These are phyloP conservation scores for Callaeas wilsoni DNA, from an alignment of 2,113 vertebrate genomes.

Conservation along the genomic window DNA sequence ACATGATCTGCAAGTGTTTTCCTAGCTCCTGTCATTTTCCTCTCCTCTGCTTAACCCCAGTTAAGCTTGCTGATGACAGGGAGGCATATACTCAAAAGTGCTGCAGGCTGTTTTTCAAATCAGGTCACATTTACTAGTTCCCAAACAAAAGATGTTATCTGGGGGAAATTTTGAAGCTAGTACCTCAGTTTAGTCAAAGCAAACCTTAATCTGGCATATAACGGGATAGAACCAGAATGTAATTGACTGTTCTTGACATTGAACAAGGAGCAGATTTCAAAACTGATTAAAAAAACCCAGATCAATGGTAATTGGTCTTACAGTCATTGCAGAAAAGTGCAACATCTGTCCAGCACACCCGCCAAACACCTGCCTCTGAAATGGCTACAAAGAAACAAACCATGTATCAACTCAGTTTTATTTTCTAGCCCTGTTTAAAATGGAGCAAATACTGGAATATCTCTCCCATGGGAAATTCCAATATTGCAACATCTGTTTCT, in stretches of 20 bases:
- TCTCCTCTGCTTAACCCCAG: not conserved
- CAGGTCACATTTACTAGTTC: not conserved
- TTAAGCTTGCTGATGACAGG: not conserved
- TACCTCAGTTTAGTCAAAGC: not conserved
- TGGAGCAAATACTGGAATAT: constrained; percentile 5
- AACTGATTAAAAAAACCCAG: not conserved
- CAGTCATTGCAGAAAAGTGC: not conserved
- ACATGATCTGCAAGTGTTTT: not conserved
- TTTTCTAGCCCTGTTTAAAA: constrained; percentile 19
- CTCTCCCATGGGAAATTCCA: constrained; percentile 20
- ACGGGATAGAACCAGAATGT: not conserved
- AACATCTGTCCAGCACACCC: not conserved
- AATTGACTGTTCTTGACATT: not conserved
- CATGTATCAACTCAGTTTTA: constrained; percentile 23
- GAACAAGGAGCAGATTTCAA: not conserved
- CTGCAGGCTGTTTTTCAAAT: not conserved
- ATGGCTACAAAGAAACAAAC: not conserved
- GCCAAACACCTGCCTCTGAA: constrained; percentile 7
- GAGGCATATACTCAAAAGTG: not conserved
- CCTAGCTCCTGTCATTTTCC: not conserved
- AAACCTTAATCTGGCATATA: not conserved
- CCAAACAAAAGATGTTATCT: not conserved
- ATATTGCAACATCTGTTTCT: constrained; percentile 48
- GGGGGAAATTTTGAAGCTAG: not conserved
- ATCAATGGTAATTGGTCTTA: not conserved